These are phyloP conservation scores for Otolemur crassicaudatus DNA, from an alignment of 2,797 vertebrate species.

Conservation along the genomic window DNA sequence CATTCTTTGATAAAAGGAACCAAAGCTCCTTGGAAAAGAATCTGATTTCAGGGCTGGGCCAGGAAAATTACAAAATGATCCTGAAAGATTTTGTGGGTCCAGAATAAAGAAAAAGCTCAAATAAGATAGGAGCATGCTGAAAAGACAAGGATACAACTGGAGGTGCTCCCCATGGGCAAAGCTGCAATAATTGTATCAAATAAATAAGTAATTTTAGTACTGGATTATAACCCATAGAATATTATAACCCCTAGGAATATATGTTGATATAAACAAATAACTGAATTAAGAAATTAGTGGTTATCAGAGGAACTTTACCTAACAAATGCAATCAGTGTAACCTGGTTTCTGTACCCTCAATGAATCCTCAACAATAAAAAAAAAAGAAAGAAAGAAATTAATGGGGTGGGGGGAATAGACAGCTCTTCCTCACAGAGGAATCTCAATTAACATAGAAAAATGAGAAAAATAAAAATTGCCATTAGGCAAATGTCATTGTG, in stretches of 20 bases:
- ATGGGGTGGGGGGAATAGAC: too few relatives aligned
- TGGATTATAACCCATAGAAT: not conserved
- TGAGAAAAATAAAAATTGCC: not conserved
- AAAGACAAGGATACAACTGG: not conserved
- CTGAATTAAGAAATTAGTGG: not conserved
- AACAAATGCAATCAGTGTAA: too few relatives aligned
- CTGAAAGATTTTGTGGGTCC: not conserved
- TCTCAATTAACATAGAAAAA: not conserved
- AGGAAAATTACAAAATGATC: not conserved
- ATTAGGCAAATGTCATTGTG: not conserved
- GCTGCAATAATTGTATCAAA: not conserved
- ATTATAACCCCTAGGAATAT: not conserved
- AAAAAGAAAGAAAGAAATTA: not conserved
- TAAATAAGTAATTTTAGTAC: not conserved
- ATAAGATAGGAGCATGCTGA: not conserved
- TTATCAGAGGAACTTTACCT: too few relatives aligned
- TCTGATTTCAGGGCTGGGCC: not conserved
- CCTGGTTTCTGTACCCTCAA: too few relatives aligned
- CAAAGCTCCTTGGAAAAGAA: not conserved
- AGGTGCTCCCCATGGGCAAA: not conserved
- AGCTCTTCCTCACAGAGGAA: not conserved
- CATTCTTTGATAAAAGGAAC: not conserved
- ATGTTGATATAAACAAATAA: not conserved
- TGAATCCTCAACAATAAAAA: too few relatives aligned
- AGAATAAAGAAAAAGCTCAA: not conserved